phyloP scores from a whole-genome alignment of 23 tunicate species.

The Styela clava region DNA sequence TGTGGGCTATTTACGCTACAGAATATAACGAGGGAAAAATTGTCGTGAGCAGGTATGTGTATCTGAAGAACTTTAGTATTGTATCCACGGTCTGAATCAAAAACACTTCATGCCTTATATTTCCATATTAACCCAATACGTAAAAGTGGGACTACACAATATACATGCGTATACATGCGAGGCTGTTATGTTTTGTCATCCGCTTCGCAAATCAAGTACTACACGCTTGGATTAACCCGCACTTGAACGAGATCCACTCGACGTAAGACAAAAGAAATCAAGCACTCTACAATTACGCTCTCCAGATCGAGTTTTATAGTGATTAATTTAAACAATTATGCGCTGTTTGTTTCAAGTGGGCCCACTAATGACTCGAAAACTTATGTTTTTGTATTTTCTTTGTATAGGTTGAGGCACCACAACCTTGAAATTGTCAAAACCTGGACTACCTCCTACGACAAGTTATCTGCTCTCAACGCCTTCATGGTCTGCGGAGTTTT shows the following conservation, averaged over 20 bases:
- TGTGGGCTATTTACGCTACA: slow-evolving; percentile 99
- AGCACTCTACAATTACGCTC: neutral
- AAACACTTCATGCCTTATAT: too few species aligned
- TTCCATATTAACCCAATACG: too few species aligned
- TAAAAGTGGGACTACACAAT: too few species aligned
- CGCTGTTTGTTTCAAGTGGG: neutral
- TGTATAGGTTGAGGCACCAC: slow-evolving; percentile 52
- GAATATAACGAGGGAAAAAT: slow-evolving; percentile 88
- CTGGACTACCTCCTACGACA: slow-evolving; percentile 78
- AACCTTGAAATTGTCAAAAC: slow-evolving; percentile 54
- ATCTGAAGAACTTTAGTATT: too few species aligned
- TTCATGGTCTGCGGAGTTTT: slow-evolving; percentile 93
- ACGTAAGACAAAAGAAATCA: neutral
- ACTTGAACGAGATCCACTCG: slow-evolving; percentile 12
- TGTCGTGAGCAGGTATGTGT: slow-evolving; percentile 78
- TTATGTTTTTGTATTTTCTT: neutral
- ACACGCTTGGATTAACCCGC: neutral
- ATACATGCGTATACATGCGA: too few species aligned
- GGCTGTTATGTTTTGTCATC: too few species aligned
- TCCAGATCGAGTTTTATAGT: neutral
- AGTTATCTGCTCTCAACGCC: slow-evolving; percentile 84
- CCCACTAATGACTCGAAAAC: neutral
- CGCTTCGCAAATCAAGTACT: too few species aligned
- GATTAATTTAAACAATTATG: neutral
- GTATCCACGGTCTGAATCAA: too few species aligned